Conservation (phyloP, 2,797 vertebrate species). For the Ctenosaura bakeri region DNA sequence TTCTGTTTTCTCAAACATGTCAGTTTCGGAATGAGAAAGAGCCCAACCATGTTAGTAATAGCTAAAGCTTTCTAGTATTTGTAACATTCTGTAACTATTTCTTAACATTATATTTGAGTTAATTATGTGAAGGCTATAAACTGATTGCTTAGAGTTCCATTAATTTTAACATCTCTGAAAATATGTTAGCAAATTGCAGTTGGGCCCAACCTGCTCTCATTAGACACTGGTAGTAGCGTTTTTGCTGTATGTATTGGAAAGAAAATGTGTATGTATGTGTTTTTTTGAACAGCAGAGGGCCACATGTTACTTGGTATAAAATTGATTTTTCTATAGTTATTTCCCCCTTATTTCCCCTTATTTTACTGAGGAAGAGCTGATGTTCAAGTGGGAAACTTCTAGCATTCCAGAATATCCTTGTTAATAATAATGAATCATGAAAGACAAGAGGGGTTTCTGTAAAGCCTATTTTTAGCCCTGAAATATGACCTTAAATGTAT, state of each 20-base stretch:
- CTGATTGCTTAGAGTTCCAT: not conserved
- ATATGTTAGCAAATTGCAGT: slow-evolving; percentile 29
- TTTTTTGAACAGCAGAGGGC: slow-evolving; percentile 67
- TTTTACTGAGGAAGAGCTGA: not conserved
- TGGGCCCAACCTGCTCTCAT: slow-evolving; percentile 31
- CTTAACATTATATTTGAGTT: not conserved
- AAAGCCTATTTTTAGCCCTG: slow-evolving; percentile 9
- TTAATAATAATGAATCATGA: slow-evolving; percentile 29
- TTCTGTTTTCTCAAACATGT: not conserved
- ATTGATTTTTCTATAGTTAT: slow-evolving; percentile 28
- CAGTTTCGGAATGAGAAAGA: not conserved
- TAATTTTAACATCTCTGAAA: slow-evolving; percentile 1
- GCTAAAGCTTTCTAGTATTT: not conserved
- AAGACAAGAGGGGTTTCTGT: slow-evolving; percentile 35
- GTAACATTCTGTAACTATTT: not conserved
- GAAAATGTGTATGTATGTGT: slow-evolving; percentile 57
- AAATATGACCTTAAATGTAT: rapidly evolving
- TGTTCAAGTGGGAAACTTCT: slow-evolving; percentile 23
- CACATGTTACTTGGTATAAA: slow-evolving; percentile 57
- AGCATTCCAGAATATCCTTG: slow-evolving; percentile 16
- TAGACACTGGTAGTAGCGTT: slow-evolving; percentile 19
- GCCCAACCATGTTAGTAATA: not conserved
- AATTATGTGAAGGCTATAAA: not conserved
- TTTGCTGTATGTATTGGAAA: not conserved
- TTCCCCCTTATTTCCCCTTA: too few species aligned